Evolutionary conservation across 1,140 invertebrate species (phyloP).

Genomic region (Lerema accius): DNA sequence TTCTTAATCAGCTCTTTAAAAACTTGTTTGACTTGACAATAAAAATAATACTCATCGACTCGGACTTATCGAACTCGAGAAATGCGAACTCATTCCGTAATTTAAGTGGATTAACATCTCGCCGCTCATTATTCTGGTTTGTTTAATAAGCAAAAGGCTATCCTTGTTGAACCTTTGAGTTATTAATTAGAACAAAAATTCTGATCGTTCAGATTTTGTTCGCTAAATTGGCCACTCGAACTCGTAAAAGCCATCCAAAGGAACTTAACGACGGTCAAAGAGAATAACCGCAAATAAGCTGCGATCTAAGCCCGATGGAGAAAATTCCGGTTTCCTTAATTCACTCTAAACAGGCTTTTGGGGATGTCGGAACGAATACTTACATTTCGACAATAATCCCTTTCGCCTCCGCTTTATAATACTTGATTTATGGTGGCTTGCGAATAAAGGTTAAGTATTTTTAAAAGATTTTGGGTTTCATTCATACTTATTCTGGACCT

Average conservation of each 20-base stretch:
- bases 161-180: constrained; percentile 56
- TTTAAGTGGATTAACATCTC: constrained; percentile 52
- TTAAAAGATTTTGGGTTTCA: neutral
- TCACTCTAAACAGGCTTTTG: constrained; percentile 73
- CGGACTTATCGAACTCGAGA: constrained; percentile 19
- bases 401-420: constrained; percentile 28
- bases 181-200: constrained; percentile 82
- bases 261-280: constrained; percentile 82
- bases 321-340: constrained; percentile 79
- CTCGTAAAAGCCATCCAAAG: constrained; percentile 79
- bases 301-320: constrained; percentile 71
- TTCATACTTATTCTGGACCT: no score
- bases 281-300: constrained; percentile 82
- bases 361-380: constrained; percentile 62
- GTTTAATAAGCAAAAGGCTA: constrained; percentile 66
- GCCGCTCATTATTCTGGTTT: constrained; percentile 61
- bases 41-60: constrained; percentile 28
- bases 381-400: constrained; percentile 69
- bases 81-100: constrained; percentile 27
- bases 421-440: constrained; percentile 10
- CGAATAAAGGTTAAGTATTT: neutral
- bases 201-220: constrained; percentile 79
- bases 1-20: constrained; percentile 66
- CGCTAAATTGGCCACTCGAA: constrained; percentile 81
- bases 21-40: constrained; percentile 38